phyloP scores from a whole-genome alignment of 2,797 vertebrate species.

The Sebastolobus alascanus region DNA sequence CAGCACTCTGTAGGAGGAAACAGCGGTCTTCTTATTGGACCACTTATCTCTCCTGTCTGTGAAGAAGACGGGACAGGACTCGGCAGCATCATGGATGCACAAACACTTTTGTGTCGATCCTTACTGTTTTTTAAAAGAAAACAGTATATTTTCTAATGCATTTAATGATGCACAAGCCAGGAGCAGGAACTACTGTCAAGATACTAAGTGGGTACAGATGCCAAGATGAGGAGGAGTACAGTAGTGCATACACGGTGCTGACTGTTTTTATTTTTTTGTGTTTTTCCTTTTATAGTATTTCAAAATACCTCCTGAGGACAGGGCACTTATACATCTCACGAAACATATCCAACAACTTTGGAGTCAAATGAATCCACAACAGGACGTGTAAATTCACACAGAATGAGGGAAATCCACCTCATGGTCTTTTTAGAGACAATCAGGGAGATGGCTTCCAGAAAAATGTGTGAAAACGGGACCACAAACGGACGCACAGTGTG shows the following conservation, averaged over 20 bases:
- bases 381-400: background rate
- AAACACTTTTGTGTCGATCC: conserved; percentile 37
- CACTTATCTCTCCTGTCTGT: background rate
- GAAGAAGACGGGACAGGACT: conserved; percentile 9
- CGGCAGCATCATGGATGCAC: conserved; percentile 11
- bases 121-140: conserved; percentile 28
- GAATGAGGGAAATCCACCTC: background rate
- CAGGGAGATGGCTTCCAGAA: background rate
- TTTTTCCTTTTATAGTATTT: conserved; percentile 51
- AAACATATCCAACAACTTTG: background rate
- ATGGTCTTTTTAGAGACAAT: conserved; percentile 20
- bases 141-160: conserved; percentile 45
- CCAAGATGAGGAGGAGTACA: background rate
- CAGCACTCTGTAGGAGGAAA: conserved; percentile 3
- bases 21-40: background rate
- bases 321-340: background rate
- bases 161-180: conserved; percentile 21
- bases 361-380: background rate
- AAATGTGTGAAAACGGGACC: background rate
- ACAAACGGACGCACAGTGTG: background rate
- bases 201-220: background rate
- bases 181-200: background rate
- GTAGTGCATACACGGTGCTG: conserved; percentile 5
- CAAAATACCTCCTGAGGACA: conserved; percentile 20
- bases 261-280: conserved; percentile 29